Percentiles rank a stretch among this genome's conserved stretches.
These are phyloP conservation scores for Mustela nigripes DNA, from an alignment of 2,113 vertebrate species.

Conservation along the genomic window DNA sequence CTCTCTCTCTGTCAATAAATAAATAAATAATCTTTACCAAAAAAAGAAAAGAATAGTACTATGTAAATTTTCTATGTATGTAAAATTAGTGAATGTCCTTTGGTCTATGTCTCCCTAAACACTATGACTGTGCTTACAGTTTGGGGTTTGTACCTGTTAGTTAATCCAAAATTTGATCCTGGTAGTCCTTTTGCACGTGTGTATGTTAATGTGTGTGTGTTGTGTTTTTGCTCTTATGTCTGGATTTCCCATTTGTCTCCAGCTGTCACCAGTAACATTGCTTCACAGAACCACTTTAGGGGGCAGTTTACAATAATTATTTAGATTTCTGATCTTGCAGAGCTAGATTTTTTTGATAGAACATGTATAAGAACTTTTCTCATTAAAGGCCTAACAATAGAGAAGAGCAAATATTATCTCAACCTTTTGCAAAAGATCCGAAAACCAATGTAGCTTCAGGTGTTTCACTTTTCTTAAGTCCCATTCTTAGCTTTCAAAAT, in stretches of 20 bases:
- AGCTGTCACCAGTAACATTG: background rate
- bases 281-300: background rate
- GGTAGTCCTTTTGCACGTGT: background rate
- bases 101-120: background rate
- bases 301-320: slow-evolving; percentile 27
- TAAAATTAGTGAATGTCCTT: background rate
- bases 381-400: background rate
- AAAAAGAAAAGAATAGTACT: background rate
- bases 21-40: no score
- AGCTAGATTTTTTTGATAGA: slow-evolving; percentile 44
- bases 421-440: background rate
- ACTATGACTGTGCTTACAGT: background rate
- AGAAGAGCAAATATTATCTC: background rate
- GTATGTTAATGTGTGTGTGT: background rate
- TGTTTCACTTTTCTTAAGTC: background rate
- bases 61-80: background rate
- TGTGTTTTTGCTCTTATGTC: slow-evolving; percentile 18
- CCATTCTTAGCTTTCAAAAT: slow-evolving; percentile 52
- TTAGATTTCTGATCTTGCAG: slow-evolving; percentile 32
- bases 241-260: slow-evolving; percentile 44
- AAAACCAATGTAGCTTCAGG: background rate
- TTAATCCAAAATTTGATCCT: background rate
- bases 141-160: background rate
- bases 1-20: no score
- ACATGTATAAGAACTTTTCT: background rate